Conservation (phyloP, 2,797 vertebrate species). For the Garrulus glandarius region DNA sequence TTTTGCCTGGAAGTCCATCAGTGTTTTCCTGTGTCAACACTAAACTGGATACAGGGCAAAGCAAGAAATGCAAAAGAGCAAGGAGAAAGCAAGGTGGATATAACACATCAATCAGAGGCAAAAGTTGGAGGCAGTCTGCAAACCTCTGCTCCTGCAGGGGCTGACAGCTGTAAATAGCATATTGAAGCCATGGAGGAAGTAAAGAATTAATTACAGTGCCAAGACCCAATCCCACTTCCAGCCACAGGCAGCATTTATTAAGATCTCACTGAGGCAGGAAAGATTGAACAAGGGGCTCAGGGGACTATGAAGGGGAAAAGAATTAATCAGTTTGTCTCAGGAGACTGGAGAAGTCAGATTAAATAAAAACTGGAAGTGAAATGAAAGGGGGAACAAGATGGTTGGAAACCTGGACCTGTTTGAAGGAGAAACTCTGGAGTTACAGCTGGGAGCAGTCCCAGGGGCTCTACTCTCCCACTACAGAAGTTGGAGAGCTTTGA, state of each 20-base stretch:
- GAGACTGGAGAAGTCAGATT: constrained; percentile 56
- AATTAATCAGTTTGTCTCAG: constrained; percentile 66
- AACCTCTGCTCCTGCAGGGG: not conserved
- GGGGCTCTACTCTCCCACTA: not conserved
- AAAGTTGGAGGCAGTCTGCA: constrained; percentile 39
- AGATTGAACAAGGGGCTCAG: constrained; percentile 40
- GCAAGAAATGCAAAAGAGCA: not conserved
- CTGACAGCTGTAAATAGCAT: constrained; percentile 22
- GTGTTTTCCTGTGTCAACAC: not conserved
- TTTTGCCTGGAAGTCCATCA: not conserved
- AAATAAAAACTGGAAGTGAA: constrained; percentile 53
- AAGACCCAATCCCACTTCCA: constrained; percentile 53
- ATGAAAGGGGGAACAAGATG: not conserved
- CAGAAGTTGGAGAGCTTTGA: not conserved
- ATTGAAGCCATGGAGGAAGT: constrained; percentile 48
- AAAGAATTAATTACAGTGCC: constrained; percentile 63
- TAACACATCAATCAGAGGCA: not conserved
- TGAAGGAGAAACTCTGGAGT: not conserved
- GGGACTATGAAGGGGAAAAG: constrained; percentile 32
- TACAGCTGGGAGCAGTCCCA: not conserved
- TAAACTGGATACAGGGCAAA: not conserved
- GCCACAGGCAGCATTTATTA: constrained; percentile 66
- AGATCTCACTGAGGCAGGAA: constrained; percentile 65
- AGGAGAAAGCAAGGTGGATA: not conserved
- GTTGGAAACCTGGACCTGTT: not conserved